phyloP scores from a whole-genome alignment of 2,113 vertebrate species.

The Illadopsis cleaveri region DNA sequence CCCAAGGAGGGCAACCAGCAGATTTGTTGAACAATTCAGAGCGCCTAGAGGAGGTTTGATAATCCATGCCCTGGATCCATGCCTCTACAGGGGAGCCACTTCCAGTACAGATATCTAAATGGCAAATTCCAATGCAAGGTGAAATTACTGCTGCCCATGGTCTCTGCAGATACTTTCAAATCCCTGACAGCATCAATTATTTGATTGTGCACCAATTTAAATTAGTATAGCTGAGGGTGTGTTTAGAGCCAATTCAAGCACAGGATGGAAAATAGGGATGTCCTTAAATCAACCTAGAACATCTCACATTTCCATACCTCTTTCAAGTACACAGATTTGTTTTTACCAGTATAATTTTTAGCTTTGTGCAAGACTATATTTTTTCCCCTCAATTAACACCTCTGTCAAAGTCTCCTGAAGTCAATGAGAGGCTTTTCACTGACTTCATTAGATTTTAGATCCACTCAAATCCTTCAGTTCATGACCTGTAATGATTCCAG shows the following conservation, averaged over 20 bases:
- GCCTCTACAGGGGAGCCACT: neutral
- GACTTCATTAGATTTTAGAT: neutral
- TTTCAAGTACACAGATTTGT: neutral
- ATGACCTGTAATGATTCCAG: neutral
- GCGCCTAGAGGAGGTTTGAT: neutral
- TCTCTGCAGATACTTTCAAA: neutral
- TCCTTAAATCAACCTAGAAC: neutral
- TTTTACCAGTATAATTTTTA: neutral
- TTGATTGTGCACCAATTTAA: neutral
- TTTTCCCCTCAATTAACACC: neutral
- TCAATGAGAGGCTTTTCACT: neutral
- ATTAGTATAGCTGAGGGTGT: neutral
- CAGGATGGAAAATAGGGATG: neutral
- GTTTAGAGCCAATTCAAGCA: neutral
- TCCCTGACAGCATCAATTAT: neutral
- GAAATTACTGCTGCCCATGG: neutral
- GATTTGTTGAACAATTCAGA: neutral
- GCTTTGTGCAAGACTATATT: neutral
- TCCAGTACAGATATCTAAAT: neutral
- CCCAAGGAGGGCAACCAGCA: neutral
- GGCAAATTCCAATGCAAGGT: neutral
- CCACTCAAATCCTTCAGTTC: neutral
- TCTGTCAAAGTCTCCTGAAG: neutral
- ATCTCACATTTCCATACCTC: neutral
- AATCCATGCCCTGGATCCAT: neutral